Evolutionary conservation across 2,888 invertebrate genomes (phyloP), one percentile per base, ranked within the genome.

Genomic region (Alsophila aescularia): DNA sequence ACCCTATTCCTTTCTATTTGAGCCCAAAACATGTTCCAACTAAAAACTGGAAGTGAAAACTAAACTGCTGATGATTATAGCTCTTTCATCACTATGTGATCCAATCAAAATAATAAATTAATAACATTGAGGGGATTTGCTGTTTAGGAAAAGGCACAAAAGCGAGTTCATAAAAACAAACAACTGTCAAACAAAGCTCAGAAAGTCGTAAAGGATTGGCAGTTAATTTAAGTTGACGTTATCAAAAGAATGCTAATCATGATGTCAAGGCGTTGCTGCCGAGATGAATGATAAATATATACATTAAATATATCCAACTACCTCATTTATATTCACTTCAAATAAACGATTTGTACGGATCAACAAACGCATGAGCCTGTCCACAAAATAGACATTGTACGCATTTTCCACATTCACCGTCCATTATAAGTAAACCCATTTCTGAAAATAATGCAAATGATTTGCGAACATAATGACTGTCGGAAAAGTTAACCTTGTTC

Each of bases 1-100:
- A 55, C 64, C 67, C 70, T 69, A 64, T 66, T 77, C 73, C 69
- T 77, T 75, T 79, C 79, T 75, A 77, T 39, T 41, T 35, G 5
- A 56, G 21, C 40, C 36, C 41, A 41, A 48, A 53, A 44, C 41
- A 47, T 36, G 52, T 43, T 57, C 32, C 32, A 45, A 42, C 37
- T 41, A 14, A 51, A 49, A 24, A 7, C 7, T 24, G 24, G 24
- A 24, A 24, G 24, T 24, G 7, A 18, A 4, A 18, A 18, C 5
- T 4, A 18, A 24, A 24, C 24, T 24, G 2, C 7, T n/a, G n/a
- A 18, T 18, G 18, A 1, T 24, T 24, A 5, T 7, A 2, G n/a
- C n/a, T n/a, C n/a, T n/a, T n/a, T n/a, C n/a, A n/a, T n/a, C n/a
- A n/a, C n/a, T n/a, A 24, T 24, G 2, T 2, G 24, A 24, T 24